Evolutionary conservation across 2,797 vertebrate species (phyloP), one percentile per base, ranked within the genome.

Genomic region (Chelon auratus): DNA sequence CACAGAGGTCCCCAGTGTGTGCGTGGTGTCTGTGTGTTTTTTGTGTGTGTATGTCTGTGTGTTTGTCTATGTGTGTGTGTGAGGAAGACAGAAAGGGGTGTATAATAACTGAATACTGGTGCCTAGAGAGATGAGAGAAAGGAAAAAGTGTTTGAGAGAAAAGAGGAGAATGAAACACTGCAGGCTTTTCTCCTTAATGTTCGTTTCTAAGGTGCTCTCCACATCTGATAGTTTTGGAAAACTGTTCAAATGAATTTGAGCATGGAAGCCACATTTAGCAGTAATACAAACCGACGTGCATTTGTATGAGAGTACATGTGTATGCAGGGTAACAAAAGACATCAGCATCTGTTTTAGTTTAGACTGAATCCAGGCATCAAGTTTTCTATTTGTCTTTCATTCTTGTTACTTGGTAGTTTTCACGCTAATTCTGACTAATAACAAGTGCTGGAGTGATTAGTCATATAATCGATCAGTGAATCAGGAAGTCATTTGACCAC

Each of bases 1-100:
- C 85, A 88, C 81, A 67, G 18, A 90, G 91, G 89, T 88, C 86
- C 77, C 39, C 62, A 0, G 79, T 68, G 59, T 73, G 72, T 22
- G 54, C 51, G 55, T 64, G 52, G 54, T 58, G 55, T 64, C 42
- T 66, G 65, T 69, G 51, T 50, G 48, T 36, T 33, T 33, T 50
- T 47, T 58, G 69, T 66, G 45, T 33, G 65, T 52, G 78, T 66
- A 52, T 70, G 71, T 67, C 74, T 79, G 54, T 50, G 67, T 24
- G 52, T 56, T 50, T 67, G 50, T 56, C 48, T 67, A 45, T 65
- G 68, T 65, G 54, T 52, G 36, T 40, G 56, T 54, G 33, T 60
- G 12, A 26, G 12, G 5, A 3, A 24, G 51, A 53, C 22, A 26
- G 13, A 53, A 12, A 13, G 18, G n/a, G 18, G 17, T 37, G 50